A percentile compares a stretch with the other conserved stretches of the same genome.
Conservation (phyloP, 2,888 invertebrate genomes). For the Griposia aprilina region DNA sequence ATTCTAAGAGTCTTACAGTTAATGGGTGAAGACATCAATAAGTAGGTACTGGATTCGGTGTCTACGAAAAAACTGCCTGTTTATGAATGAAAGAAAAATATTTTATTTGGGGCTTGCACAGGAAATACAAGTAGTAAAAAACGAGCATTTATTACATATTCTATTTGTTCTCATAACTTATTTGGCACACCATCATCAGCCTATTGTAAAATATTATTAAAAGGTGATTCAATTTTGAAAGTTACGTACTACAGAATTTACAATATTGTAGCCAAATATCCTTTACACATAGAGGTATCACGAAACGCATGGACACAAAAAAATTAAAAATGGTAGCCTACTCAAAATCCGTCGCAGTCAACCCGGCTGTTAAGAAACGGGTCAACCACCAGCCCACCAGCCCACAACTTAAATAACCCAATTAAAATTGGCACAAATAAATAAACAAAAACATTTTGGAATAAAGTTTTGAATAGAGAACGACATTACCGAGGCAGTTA, state of each 20-base stretch:
- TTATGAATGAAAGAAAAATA: too few species aligned
- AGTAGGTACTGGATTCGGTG: background rate
- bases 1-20: background rate
- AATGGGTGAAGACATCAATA: background rate
- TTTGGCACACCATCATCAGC: background rate
- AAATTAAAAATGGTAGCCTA: background rate
- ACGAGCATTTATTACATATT: background rate
- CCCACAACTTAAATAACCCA: conserved; percentile 39
- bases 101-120: background rate
- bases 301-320: background rate
- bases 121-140: background rate
- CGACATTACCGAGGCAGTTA: conserved; percentile 48
- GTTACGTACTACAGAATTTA: background rate
- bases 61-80: background rate
- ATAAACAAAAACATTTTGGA: conserved; percentile 48
- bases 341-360: conserved; percentile 1
- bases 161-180: too few species aligned
- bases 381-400: conserved; percentile 33
- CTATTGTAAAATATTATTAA: background rate
- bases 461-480: conserved; percentile 47
- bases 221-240: background rate
- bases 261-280: background rate
- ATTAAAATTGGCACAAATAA: conserved; percentile 52
- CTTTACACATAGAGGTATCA: background rate
- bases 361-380: conserved; percentile 32